phyloP scores from a whole-genome alignment of 1,140 invertebrate species.

The Ips nitidus region DNA sequence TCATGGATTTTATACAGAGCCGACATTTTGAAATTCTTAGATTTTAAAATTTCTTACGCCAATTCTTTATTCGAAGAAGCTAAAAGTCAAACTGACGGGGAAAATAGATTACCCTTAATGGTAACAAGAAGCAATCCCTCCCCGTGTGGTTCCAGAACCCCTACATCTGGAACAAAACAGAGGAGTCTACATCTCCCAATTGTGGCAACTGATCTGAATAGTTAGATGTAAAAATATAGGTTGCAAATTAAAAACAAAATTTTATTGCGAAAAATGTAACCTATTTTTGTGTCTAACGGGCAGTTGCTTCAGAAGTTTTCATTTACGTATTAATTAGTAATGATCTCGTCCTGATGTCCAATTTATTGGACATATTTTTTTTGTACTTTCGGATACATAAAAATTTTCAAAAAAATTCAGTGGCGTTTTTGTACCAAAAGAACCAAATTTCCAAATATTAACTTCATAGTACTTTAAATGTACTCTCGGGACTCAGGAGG shows the following conservation, averaged over 20 bases:
- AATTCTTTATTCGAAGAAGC: neutral
- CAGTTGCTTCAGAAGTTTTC: neutral
- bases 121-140: neutral
- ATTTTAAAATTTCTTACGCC: neutral
- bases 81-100: too few relatives aligned
- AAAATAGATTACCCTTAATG: too few relatives aligned
- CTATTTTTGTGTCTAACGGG: neutral
- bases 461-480: neutral
- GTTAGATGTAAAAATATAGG: neutral
- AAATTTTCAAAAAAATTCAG: neutral
- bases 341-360: neutral
- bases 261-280: neutral
- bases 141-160: neutral
- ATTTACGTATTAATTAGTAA: neutral
- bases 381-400: too few relatives aligned
- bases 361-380: neutral
- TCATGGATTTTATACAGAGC: constrained; percentile 20
- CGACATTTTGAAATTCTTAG: neutral
- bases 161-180: neutral
- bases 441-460: neutral
- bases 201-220: neutral
- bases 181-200: neutral
- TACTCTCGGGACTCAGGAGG: constrained; percentile 1
- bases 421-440: neutral
- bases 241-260: neutral